These are phyloP conservation scores for Cydia amplana DNA, from an alignment of 1,140 invertebrate species.

Conservation along the genomic window DNA sequence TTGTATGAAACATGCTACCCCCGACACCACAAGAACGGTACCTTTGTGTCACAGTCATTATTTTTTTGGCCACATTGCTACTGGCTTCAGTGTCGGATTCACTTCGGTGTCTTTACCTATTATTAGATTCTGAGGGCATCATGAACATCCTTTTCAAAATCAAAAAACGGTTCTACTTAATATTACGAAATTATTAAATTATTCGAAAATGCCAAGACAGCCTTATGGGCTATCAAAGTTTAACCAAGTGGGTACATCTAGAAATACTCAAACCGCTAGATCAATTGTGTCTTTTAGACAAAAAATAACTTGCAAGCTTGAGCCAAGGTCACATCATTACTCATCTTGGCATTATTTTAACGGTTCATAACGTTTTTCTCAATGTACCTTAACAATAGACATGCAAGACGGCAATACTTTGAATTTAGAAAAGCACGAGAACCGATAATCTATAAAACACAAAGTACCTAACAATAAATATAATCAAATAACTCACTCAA, in stretches of 20 bases:
- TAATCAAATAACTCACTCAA: background rate
- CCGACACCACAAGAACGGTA: slow-evolving; percentile 37
- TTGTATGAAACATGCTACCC: slow-evolving; percentile 28
- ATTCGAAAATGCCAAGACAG: background rate
- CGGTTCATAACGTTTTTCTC: slow-evolving; percentile 2
- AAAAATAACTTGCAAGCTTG: background rate
- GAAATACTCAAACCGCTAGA: background rate
- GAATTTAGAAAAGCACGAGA: background rate
- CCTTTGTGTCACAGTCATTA: slow-evolving; percentile 43
- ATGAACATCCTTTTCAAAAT: slow-evolving; percentile 46
- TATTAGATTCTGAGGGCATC: slow-evolving; percentile 51
- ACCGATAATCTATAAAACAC: background rate
- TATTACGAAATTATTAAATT: background rate
- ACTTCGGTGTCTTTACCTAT: slow-evolving; percentile 63
- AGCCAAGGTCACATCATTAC: background rate
- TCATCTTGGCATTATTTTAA: background rate
- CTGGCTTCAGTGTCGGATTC: slow-evolving; percentile 54
- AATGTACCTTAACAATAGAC: slow-evolving; percentile 5
- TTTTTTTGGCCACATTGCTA: slow-evolving; percentile 61
- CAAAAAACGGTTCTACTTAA: background rate
- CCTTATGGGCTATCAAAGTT: background rate
- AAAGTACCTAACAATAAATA: background rate
- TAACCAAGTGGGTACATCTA: background rate
- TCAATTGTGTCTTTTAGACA: background rate
- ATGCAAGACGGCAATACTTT: background rate